phyloP scores from a whole-genome alignment of 2,113 vertebrate genomes.

The Phalacrocorax carbo region DNA sequence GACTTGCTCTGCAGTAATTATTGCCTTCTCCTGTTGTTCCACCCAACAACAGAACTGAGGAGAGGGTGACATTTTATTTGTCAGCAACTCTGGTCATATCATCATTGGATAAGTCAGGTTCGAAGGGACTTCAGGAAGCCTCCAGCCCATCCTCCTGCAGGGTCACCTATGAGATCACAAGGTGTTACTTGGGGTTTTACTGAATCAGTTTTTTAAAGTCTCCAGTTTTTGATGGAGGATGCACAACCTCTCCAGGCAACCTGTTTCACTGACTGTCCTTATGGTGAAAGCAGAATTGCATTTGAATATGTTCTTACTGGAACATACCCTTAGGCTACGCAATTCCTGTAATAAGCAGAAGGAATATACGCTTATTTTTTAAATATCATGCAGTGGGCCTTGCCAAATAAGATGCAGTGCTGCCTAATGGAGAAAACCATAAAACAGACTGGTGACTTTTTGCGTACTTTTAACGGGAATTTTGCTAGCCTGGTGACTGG shows the following conservation, averaged over 20 bases:
- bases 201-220: background rate
- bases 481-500: background rate
- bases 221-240: background rate
- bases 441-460: background rate
- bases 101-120: background rate
- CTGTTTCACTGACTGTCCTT: background rate
- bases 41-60: background rate
- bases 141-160: background rate
- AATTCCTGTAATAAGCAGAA: background rate
- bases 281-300: background rate
- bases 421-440: background rate
- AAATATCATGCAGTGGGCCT: background rate
- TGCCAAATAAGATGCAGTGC: background rate
- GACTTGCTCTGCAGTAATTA: background rate
- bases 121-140: background rate
- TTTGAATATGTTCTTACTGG: background rate
- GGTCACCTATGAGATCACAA: background rate
- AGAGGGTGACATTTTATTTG: background rate
- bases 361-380: background rate
- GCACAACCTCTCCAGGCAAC: background rate
- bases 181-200: background rate
- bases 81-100: background rate
- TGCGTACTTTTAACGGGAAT: background rate
- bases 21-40: background rate
- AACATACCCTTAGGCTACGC: background rate